Conservation (phyloP, 1,140 invertebrate genomes). For the Drosophila willistoni region DNA sequence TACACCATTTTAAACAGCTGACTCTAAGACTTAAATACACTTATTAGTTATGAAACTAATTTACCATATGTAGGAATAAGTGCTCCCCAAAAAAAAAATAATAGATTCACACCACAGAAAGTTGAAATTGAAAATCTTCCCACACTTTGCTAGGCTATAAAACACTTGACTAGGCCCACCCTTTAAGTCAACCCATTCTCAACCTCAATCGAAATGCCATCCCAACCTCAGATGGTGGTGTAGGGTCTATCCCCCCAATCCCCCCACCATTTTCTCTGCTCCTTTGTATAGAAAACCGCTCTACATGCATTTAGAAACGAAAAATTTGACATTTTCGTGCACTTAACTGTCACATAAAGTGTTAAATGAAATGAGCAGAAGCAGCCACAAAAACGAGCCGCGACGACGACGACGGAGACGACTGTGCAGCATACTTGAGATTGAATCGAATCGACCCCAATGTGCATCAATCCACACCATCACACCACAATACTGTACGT, state of each 20-base stretch:
- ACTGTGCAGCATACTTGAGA: constrained; percentile 65
- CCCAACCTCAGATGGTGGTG: constrained; percentile 2
- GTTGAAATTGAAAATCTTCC: constrained; percentile 57
- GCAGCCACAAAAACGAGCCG: constrained; percentile 59
- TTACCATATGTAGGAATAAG: constrained; percentile 2
- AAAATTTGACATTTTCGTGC: constrained; percentile 77
- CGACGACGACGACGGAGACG: constrained; percentile 40
- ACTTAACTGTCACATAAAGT: constrained; percentile 80
- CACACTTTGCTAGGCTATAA: constrained; percentile 42
- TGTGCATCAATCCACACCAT: constrained; percentile 49
- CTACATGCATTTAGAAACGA: constrained; percentile 59
- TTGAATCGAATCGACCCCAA: constrained; percentile 65
- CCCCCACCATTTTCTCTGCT: neutral
- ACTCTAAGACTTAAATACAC: too few species aligned
- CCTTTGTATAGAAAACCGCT: constrained; percentile 44
- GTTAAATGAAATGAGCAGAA: constrained; percentile 77
- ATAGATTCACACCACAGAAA: constrained; percentile 15
- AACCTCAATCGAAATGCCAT: neutral
- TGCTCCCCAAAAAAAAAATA: constrained; percentile 8
- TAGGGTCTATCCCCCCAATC: neutral
- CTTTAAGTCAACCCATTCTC: constrained; percentile 19
- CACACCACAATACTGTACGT: constrained; percentile 10
- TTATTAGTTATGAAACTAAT: constrained; percentile 22
- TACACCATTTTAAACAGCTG: too few species aligned
- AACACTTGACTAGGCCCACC: constrained; percentile 59